Evolutionary conservation across 1,140 invertebrate species (phyloP).

Genomic region (Drosophila parvula): DNA sequence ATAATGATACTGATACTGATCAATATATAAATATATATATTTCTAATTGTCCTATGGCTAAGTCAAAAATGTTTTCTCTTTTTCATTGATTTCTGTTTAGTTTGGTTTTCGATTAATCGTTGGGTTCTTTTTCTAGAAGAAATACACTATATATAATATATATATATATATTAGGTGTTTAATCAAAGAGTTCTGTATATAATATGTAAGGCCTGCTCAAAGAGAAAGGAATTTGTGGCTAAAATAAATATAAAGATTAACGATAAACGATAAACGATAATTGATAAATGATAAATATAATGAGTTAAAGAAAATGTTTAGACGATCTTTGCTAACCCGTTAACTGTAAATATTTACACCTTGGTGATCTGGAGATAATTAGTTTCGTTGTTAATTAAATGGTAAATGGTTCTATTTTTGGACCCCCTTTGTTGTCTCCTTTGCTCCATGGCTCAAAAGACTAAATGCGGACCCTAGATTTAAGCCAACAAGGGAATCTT

Average conservation of each 20-base stretch:
- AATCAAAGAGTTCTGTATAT: slow-evolving; percentile 45
- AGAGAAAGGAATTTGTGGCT: slow-evolving; percentile 25
- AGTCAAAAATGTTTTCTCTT: not conserved
- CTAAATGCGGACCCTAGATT: slow-evolving; percentile 25
- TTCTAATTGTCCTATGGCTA: slow-evolving; percentile 34
- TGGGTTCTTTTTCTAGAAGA: slow-evolving; percentile 22
- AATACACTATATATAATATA: slow-evolving; percentile 34
- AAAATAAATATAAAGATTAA: slow-evolving; percentile 12
- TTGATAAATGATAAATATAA: not conserved
- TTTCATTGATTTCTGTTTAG: slow-evolving; percentile 1
- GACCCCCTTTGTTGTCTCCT: slow-evolving; percentile 30
- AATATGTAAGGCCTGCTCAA: slow-evolving; percentile 59
- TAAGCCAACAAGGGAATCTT: slow-evolving; percentile 14
- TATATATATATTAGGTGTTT: slow-evolving; percentile 38
- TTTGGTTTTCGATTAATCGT: not conserved
- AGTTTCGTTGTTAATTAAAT: slow-evolving; percentile 44
- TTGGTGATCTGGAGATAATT: slow-evolving; percentile 46
- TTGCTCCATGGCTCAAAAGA: slow-evolving; percentile 44
- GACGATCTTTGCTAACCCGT: slow-evolving; percentile 35
- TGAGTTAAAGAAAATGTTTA: slow-evolving; percentile 13
- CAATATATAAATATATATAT: slow-evolving; percentile 3
- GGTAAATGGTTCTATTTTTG: slow-evolving; percentile 25
- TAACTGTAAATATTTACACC: slow-evolving; percentile 66
- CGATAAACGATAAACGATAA: not conserved
- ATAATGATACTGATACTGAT: slow-evolving; percentile 15